phyloP scores from a whole-genome alignment of 2,888 invertebrate species.

The Microctonus hyperodae region DNA sequence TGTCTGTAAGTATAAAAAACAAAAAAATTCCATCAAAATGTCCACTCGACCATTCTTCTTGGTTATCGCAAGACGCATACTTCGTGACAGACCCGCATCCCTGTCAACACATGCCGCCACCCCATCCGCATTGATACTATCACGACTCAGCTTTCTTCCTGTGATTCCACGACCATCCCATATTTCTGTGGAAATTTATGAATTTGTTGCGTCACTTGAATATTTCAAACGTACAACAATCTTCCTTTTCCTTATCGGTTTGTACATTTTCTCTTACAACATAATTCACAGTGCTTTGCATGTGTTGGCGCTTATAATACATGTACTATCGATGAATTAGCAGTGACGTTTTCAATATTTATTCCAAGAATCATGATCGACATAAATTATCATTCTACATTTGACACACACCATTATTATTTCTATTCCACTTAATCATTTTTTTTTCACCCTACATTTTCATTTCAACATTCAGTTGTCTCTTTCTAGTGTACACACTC shows the following conservation, averaged over 20 bases:
- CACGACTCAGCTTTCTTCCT: slow-evolving; percentile 57
- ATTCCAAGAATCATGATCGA: background rate
- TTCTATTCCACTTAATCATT: slow-evolving; percentile 4
- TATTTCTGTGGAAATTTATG: slow-evolving; percentile 46
- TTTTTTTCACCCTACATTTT: slow-evolving; percentile 26
- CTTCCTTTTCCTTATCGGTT: slow-evolving; percentile 9
- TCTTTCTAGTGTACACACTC: slow-evolving; percentile 17
- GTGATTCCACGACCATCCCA: slow-evolving; percentile 64
- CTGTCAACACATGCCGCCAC: slow-evolving; percentile 18
- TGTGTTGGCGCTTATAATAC: background rate
- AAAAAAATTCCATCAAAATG: background rate
- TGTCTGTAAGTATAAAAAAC: background rate
- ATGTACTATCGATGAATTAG: background rate
- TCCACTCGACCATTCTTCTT: slow-evolving; percentile 6
- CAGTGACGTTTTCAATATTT: background rate
- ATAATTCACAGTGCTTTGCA: background rate
- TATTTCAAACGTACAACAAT: slow-evolving; percentile 18
- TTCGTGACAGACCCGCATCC: slow-evolving; percentile 27
- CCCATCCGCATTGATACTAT: slow-evolving; percentile 38
- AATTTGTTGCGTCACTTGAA: slow-evolving; percentile 25
- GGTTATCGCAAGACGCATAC: slow-evolving; percentile 18
- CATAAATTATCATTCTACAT: background rate
- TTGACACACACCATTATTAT: background rate
- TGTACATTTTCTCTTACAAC: slow-evolving; percentile 7
- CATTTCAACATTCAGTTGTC: background rate